Percentiles rank a stretch among this genome's conserved stretches.
Conservation (phyloP, 2,797 vertebrate genomes). For the Lutjanus campechanus region DNA sequence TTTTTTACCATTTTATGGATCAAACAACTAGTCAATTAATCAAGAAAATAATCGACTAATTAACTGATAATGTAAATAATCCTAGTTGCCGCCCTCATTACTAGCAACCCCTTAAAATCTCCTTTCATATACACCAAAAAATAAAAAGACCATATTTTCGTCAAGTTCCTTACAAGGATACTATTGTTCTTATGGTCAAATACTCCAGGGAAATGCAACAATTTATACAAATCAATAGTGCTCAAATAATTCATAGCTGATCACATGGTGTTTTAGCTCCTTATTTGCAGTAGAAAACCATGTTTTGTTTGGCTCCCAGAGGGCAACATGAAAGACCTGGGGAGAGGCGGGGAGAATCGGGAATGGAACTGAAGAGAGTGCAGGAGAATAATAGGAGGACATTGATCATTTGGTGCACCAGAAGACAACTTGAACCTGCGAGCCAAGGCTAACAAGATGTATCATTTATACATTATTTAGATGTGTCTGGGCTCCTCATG, state of each 20-base stretch:
- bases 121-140: constrained; percentile 23
- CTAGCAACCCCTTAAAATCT: constrained; percentile 36
- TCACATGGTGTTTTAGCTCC: constrained; percentile 85
- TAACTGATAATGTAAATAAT: too few relatives aligned
- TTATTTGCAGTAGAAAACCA: constrained; percentile 81
- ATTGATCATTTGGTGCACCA: constrained; percentile 81
- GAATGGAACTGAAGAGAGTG: constrained; percentile 71
- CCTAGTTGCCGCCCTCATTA: too few relatives aligned
- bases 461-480: constrained; percentile 82
- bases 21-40: too few relatives aligned
- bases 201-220: constrained; percentile 81
- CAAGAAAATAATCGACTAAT: too few relatives aligned
- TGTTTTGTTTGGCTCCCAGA: constrained; percentile 83
- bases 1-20: too few relatives aligned
- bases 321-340: constrained; percentile 81
- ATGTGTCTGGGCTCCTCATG: constrained; percentile 57
- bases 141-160: constrained; percentile 30
- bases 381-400: constrained; percentile 81
- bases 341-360: constrained; percentile 67
- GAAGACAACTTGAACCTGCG: constrained; percentile 73
- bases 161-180: constrained; percentile 54
- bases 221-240: constrained; percentile 88
- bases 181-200: constrained; percentile 76
- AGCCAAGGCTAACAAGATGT: constrained; percentile 73
- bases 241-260: constrained; percentile 87